Conservation (phyloP, 2,888 invertebrate genomes). For the Apamea epomidion region DNA sequence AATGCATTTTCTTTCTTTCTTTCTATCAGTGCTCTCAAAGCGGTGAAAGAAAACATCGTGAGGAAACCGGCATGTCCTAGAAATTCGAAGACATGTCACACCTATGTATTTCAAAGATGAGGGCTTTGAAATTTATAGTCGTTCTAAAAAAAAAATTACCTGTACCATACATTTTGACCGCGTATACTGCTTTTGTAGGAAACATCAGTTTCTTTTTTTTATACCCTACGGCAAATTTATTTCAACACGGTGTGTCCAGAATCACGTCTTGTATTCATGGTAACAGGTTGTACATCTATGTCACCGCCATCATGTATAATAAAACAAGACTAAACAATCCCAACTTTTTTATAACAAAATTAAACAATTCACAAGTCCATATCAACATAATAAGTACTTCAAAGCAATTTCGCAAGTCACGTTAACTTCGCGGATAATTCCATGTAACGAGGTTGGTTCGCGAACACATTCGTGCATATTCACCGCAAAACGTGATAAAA, state of each 20-base stretch:
- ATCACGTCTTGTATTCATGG: background rate
- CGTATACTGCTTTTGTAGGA: too few species aligned
- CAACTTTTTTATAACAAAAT: constrained; percentile 5
- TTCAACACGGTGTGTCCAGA: background rate
- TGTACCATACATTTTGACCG: too few species aligned
- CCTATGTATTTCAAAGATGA: background rate
- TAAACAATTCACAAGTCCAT: constrained; percentile 7
- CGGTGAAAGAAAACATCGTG: background rate
- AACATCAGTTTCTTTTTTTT: background rate
- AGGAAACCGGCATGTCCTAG: background rate
- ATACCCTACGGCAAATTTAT: background rate
- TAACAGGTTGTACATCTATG: background rate
- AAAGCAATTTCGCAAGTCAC: constrained; percentile 31
- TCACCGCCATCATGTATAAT: background rate
- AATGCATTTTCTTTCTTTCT: too few species aligned
- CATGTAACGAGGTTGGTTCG: constrained; percentile 12
- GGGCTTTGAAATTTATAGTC: too few species aligned
- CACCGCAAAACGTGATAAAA: background rate
- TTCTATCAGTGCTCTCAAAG: background rate
- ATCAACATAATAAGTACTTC: constrained; percentile 10
- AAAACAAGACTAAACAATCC: background rate
- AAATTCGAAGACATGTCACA: background rate
- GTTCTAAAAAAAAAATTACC: too few species aligned
- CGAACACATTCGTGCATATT: constrained; percentile 18
- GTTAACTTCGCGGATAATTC: constrained; percentile 20